Evolutionary conservation across 2,113 vertebrate species (phyloP).

Genomic region (Cromileptes altivelis): DNA sequence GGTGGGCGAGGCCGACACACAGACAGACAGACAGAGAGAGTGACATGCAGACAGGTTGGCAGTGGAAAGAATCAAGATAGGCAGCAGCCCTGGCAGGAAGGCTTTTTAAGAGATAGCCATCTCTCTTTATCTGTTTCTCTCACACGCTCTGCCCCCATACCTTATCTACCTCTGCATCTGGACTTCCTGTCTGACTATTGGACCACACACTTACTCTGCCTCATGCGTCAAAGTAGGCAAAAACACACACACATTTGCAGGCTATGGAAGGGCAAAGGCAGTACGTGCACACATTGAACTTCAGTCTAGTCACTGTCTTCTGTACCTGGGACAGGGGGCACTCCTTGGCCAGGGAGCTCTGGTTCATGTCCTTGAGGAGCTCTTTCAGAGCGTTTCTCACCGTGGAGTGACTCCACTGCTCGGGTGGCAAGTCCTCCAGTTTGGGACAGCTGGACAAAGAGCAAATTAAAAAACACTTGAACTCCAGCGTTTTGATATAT

Average conservation of each 20-base stretch:
- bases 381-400: slow-evolving; percentile 97
- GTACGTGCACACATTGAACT: slow-evolving; percentile 21
- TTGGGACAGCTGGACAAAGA: slow-evolving; percentile 90
- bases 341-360: slow-evolving; percentile 98
- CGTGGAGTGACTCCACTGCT: slow-evolving; percentile 97
- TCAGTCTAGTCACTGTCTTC: neutral
- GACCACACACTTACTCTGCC: slow-evolving; percentile 42
- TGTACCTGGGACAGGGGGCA: slow-evolving; percentile 96
- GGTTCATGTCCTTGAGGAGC: slow-evolving; percentile 98
- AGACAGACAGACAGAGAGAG: slow-evolving; percentile 8
- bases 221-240: slow-evolving; percentile 17
- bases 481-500: neutral
- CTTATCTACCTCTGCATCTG: slow-evolving; percentile 74
- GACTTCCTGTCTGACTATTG: slow-evolving; percentile 62
- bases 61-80: slow-evolving; percentile 45
- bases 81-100: slow-evolving; percentile 41
- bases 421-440: slow-evolving; percentile 95
- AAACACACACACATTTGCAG: slow-evolving; percentile 11
- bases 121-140: slow-evolving; percentile 66
- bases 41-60: slow-evolving; percentile 44
- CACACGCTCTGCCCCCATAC: slow-evolving; percentile 43
- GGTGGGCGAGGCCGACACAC: slow-evolving; percentile 5
- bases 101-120: slow-evolving; percentile 77
- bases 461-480: neutral
- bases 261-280: slow-evolving; percentile 36